Evolutionary conservation across 2,113 vertebrate genomes (phyloP), one percentile per base, ranked within the genome.

Genomic region (Stegastes partitus): DNA sequence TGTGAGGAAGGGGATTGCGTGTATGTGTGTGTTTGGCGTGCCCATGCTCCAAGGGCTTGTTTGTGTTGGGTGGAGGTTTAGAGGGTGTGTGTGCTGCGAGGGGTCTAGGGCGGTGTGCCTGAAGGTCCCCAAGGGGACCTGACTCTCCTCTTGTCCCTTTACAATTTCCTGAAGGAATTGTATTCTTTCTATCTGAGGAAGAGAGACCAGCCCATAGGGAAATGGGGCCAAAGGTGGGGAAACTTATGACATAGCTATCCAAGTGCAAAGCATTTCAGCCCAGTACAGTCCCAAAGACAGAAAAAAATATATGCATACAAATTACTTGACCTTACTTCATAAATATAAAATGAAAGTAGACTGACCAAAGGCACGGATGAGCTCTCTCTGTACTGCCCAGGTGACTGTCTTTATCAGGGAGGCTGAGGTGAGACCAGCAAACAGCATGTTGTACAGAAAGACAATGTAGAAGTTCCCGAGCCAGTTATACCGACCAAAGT

Each of bases 401-500:
- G 97, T 97, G 86, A 99, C 96, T 0, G 93, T 97, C 79, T 97
- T 99, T 83, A 98, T 97, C 71, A 99, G 94, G 73, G 97, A 98
- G 23, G 98, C 96, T 0, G 97, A 96, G 64, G 97, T 96, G 74
- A 99, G 97, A 16, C 95, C 96, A 0, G 97, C 97, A 11, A 99
- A 99, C 89, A 96, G 84, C 94, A 97, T 95, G 78, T 99, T 99
- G 94, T 99, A 99, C 18, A 99, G 92, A 87, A 99, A 97, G 54
- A 99, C 93, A 0, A 98, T 93, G 93, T 98, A 96, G 91, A 99
- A 99, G 89, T 96, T 99, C 42, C 96, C 97, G 50, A 99, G 88
- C 98, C 98, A 99, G 93, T 99, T 95, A 83, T 96, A 98, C 15
- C 97, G 96, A 42, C 98, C 98, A 55, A 97, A 99, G 81, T 98